These are phyloP conservation scores for Coregonus sp. DNA, from an alignment of 2,797 vertebrate species.

Conservation along the genomic window DNA sequence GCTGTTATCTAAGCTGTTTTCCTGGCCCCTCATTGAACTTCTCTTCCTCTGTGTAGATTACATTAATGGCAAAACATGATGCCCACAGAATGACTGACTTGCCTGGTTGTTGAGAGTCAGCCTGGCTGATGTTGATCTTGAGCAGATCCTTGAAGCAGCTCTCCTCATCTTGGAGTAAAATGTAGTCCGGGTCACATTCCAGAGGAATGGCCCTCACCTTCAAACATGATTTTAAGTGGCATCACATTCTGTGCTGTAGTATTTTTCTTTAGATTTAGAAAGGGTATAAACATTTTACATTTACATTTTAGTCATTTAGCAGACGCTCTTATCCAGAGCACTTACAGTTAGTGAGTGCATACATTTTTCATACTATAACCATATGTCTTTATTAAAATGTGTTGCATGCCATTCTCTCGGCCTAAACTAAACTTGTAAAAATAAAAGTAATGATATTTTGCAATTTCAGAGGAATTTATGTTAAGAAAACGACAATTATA, in stretches of 20 bases:
- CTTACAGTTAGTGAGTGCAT: too few species aligned
- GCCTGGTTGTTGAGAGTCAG: neutral
- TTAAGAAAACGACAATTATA: neutral
- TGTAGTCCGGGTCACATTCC: neutral
- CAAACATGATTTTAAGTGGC: neutral
- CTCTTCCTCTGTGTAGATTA: neutral
- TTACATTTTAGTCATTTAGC: too few species aligned
- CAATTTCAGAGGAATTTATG: neutral
- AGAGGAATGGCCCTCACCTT: neutral
- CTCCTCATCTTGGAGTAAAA: neutral
- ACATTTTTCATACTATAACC: too few species aligned
- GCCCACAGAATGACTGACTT: neutral
- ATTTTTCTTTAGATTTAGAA: neutral
- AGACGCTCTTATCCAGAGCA: too few species aligned
- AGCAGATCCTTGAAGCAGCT: neutral
- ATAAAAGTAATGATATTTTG: neutral
- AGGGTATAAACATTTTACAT: neutral
- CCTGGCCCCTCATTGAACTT: neutral
- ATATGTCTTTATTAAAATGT: neutral
- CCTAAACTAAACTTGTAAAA: neutral
- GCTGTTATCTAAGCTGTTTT: neutral
- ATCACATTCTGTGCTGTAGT: neutral
- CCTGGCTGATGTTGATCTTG: neutral
- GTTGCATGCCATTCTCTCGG: neutral
- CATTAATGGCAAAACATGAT: neutral